Evolutionary conservation across 2,113 vertebrate species (phyloP), one percentile per base, ranked within the genome.

Genomic region (Arvicanthis niloticus): DNA sequence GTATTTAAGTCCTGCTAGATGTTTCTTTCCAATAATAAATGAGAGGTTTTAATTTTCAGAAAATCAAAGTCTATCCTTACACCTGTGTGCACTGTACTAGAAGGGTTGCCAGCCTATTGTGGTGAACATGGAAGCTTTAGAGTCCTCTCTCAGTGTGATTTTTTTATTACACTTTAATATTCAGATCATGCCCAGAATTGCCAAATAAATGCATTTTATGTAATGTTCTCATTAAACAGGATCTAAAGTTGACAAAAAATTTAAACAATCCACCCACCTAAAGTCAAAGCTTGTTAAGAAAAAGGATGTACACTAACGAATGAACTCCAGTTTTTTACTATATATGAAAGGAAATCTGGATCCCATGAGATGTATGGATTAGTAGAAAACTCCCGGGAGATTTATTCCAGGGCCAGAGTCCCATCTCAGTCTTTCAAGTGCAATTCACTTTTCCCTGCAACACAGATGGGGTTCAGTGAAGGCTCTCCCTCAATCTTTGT

Each of bases 401-500:
- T 53, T 17, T n/a, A 7, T 45, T 31, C 15, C 3, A 8, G 10
- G 16, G 26, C 15, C 19, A 3, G 10, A 70, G 21, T 45, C 77
- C 24, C 34, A 70, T 22, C 15, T 11, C 34, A 0, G 0, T 51
- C 42, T 24, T 4, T 12, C 24, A 40, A 84, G 29, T 80, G 13
- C 1, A 22, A 31, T 31, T 91, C 26, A 45, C 34, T 72, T 51
- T 51, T 40, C 6, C 15, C 78, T 29, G 15, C 10, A 58, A 48
- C 0, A 4, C 2, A 45, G 72, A 42, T 60, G 7, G 40, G 2
- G 24, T 70, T 90, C 58, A 68, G 7, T 76, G 42, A 82, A 80
- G n/a, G 12, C 24, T 91, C 87, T 85, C 29, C 40, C 65, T 89
- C 51, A 40, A 26, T 51, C 37, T 92, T 91, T 97, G 75, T 89